Conservation (phyloP, 1,140 invertebrate genomes). For the Nasonia vitripennis region DNA sequence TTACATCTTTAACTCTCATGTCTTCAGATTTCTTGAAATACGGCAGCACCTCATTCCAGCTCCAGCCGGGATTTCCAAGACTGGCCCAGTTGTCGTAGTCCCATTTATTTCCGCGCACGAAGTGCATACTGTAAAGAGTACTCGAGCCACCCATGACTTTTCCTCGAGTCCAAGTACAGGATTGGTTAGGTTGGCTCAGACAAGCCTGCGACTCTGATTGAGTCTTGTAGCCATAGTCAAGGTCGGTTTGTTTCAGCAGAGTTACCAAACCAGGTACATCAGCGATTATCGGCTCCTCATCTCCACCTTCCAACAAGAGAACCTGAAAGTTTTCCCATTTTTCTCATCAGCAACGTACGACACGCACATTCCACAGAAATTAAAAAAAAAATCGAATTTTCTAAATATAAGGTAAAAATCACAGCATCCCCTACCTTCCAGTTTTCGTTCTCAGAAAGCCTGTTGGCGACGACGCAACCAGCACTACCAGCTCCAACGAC, state of each 20-base stretch:
- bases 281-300: slow-evolving; percentile 37
- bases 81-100: slow-evolving; percentile 42
- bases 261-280: slow-evolving; percentile 49
- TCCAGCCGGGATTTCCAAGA: slow-evolving; percentile 78
- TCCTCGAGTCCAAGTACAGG: not conserved
- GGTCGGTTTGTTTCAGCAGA: not conserved
- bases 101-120: slow-evolving; percentile 18
- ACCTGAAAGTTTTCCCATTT: slow-evolving; percentile 17
- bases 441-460: not conserved
- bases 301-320: slow-evolving; percentile 37
- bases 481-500: slow-evolving; percentile 19
- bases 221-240: slow-evolving; percentile 34
- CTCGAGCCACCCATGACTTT: slow-evolving; percentile 45
- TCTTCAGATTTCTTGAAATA: slow-evolving; percentile 76
- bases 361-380: no score
- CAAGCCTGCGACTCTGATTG: slow-evolving; percentile 20
- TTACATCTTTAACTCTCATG: slow-evolving; percentile 32
- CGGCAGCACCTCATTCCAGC: slow-evolving; percentile 75
- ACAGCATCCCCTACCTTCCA: not conserved
- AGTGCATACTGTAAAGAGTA: slow-evolving; percentile 28
- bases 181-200: not conserved
- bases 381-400: not conserved
- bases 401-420: not conserved
- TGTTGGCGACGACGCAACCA: slow-evolving; percentile 21
- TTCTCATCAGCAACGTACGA: no score